Conservation (phyloP, 2,113 vertebrate genomes). For the Trochalopteron elliotii region DNA sequence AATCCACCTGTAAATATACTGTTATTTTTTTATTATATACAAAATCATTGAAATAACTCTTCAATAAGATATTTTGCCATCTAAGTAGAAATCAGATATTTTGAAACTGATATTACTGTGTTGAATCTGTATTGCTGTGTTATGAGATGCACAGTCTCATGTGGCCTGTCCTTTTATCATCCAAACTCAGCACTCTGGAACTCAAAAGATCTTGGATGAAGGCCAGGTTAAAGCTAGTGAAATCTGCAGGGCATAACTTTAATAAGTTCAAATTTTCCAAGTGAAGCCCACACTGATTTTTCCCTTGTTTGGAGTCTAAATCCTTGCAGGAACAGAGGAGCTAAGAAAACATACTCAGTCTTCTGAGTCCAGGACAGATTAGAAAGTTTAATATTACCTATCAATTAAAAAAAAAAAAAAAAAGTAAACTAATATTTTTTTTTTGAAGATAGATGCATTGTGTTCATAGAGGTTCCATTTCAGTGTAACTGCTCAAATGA, state of each 20-base stretch:
- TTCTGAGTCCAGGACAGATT: background rate
- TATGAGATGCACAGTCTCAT: background rate
- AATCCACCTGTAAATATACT: background rate
- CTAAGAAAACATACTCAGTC: background rate
- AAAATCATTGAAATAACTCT: background rate
- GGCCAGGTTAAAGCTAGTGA: background rate
- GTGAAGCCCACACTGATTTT: background rate
- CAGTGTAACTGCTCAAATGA: background rate
- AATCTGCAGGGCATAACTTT: background rate
- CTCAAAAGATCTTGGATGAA: background rate
- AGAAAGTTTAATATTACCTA: background rate
- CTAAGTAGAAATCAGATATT: background rate
- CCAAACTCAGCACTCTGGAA: background rate
- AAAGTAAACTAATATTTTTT: background rate
- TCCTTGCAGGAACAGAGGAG: background rate
- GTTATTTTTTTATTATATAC: background rate
- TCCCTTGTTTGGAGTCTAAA: background rate
- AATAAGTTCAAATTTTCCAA: background rate
- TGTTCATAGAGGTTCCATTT: background rate
- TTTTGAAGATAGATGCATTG: background rate
- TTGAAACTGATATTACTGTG: background rate
- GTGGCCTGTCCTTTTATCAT: background rate
- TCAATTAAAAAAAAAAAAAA: background rate
- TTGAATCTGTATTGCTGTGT: background rate
- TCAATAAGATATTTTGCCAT: background rate